Percentiles rank a stretch among this genome's conserved stretches.
These are phyloP conservation scores for Manis javanica DNA, from an alignment of 2,797 vertebrate genomes.

Conservation along the genomic window DNA sequence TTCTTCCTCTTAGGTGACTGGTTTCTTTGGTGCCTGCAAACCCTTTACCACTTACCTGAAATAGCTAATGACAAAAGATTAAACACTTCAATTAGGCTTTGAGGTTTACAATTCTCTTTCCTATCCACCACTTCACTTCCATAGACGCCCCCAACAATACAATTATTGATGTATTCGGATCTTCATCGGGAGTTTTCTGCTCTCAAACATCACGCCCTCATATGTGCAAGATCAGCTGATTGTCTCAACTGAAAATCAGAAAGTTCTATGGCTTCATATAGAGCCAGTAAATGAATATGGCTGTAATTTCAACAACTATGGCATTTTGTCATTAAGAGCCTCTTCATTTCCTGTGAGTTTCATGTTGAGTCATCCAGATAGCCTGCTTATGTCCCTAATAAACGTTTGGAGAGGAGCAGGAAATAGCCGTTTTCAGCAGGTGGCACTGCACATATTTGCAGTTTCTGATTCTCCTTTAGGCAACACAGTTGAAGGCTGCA, in stretches of 20 bases:
- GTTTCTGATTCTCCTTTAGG: constrained; percentile 74
- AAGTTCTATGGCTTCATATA: constrained; percentile 50
- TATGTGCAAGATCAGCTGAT: constrained; percentile 71
- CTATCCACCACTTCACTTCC: neutral
- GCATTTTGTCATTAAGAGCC: constrained; percentile 77
- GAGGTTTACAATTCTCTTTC: neutral
- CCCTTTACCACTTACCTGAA: neutral
- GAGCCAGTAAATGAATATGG: constrained; percentile 70
- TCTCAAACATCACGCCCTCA: neutral
- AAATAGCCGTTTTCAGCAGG: constrained; percentile 79
- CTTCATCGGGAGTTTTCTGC: neutral
- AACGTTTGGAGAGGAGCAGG: constrained; percentile 61
- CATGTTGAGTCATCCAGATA: constrained; percentile 77
- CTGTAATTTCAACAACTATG: constrained; percentile 73
- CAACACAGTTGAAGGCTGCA: constrained; percentile 74
- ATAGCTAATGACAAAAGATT: neutral
- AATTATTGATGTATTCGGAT: neutral
- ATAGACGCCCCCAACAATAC: neutral
- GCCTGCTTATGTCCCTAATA: constrained; percentile 78
- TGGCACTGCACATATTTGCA: constrained; percentile 73
- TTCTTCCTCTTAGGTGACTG: neutral
- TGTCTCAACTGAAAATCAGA: constrained; percentile 60
- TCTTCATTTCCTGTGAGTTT: constrained; percentile 78
- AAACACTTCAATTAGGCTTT: neutral
- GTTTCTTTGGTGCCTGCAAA: neutral